Evolutionary conservation across 2,797 vertebrate genomes (phyloP), one percentile per base, ranked within the genome.

Genomic region (Trematomus bernacchii): DNA sequence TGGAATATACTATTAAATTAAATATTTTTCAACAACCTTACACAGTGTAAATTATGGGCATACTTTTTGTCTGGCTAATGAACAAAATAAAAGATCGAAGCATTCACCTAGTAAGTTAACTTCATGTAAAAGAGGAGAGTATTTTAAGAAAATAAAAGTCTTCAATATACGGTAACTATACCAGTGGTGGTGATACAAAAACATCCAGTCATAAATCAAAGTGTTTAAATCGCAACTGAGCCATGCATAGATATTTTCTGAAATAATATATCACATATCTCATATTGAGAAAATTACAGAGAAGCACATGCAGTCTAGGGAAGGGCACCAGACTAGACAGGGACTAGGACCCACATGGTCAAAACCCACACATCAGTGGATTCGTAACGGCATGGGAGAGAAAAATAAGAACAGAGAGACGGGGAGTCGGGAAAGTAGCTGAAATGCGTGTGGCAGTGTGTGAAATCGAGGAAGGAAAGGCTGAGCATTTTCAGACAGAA

Each of bases 211-310:
- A 83, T 86, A 84, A 90, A 89, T 89, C 82, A 84, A 50, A 82
- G 76, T 30, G 51, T 87, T 80, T 71, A 54, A 88, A 73, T 79
- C n/a, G 21, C 61, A 63, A 68, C 83, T 18, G 73, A 79, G 78
- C 79, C 61, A 53, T 87, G 84, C 77, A 83, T 63, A 55, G 82
- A 89, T 90, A 88, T 88, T 88, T 77, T 76, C 73, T 89, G 79
- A 90, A 92, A 94, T 92, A 91, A 94, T 89, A 91, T 80, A 86
- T 91, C 87, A 65, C 87, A 83, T 90, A 90, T 92, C 91, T 94
- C 86, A 86, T 82, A 80, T 88, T 83, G 90, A 85, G 93, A 91
- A 93, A 93, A 94, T 94, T 94, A 93, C 89, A 95, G 91, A 84
- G 83, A 66, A 91, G 91, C 86, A 44, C 71, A 51, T 54, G 73